Conservation (phyloP, 1,140 invertebrate species). For the Bombus pyrosoma region DNA sequence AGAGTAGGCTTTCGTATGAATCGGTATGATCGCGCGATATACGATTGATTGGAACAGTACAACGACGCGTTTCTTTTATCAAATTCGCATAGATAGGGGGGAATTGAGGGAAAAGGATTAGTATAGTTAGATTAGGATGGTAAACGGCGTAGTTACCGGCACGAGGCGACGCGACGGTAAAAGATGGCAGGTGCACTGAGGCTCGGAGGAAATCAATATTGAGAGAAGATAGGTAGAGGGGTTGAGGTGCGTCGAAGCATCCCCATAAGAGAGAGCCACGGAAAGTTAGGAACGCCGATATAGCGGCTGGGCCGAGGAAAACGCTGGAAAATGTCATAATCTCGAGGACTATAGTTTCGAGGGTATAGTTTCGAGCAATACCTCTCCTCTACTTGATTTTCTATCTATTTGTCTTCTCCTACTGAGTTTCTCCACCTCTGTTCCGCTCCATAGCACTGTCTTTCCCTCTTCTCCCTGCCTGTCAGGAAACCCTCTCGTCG, state of each 20-base stretch:
- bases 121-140: background rate
- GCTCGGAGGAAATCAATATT: slow-evolving; percentile 61
- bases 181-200: slow-evolving; percentile 74
- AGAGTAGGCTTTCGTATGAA: too few relatives aligned
- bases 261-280: slow-evolving; percentile 63
- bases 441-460: background rate
- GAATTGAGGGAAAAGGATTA: background rate
- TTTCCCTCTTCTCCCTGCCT: background rate
- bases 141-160: slow-evolving; percentile 4
- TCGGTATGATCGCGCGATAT: background rate
- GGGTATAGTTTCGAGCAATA: background rate
- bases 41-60: background rate
- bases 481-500: background rate
- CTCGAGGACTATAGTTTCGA: slow-evolving; percentile 7
- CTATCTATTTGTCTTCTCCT: background rate
- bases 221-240: slow-evolving; percentile 71
- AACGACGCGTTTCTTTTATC: too few relatives aligned
- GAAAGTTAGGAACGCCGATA: slow-evolving; percentile 40
- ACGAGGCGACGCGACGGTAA: slow-evolving; percentile 39
- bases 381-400: slow-evolving; percentile 4
- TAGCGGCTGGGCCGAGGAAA: slow-evolving; percentile 42
- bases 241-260: slow-evolving; percentile 70
- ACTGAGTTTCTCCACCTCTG: background rate
- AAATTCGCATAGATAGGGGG: background rate
- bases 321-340: slow-evolving; percentile 64